Evolutionary conservation across 2,797 vertebrate species (phyloP), one percentile per base, ranked within the genome.

Genomic region (Sarcophilus harrisii): DNA sequence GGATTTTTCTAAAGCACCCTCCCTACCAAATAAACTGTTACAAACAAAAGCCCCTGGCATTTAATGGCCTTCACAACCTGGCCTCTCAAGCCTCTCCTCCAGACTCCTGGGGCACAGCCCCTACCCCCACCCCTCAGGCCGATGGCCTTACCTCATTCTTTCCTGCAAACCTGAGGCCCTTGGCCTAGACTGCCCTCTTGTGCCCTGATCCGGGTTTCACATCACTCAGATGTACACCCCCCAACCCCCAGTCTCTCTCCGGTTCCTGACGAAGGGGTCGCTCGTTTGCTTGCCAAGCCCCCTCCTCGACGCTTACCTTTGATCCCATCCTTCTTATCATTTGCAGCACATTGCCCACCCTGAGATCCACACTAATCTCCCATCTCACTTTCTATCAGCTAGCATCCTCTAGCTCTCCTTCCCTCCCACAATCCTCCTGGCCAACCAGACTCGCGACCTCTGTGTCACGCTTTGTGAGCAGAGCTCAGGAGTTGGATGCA

Each of bases 171-270:
- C 38, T 81, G 73, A 81, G 73, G 38, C 38, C 38, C 0, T 81
- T 81, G 45, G 73, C 73, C 73, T 81, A 81, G 38, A 81, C n/a
- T 81, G 73, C 73, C 73, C 73, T 81, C 73, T 81, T 81, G 73
- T 81, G 73, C 73, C 9, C 73, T 45, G 9, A 81, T 81, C 73
- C 1, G 0, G 38, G 38, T 81, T 81, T 45, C 73, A 81, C 38
- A 45, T 81, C 73, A 24, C 73, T 81, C 73, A 45, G 45, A 21
- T 58, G 13, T 38, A 38, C 21, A 38, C n/a, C n/a, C 66, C 1
- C 3, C 62, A 8, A 16, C 38, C 38, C 21, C n/a, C 54, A 55
- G 1, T 45, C 9, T 73, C 18, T 73, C 66, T 38, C 73, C 38
- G 24, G 73, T 24, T 38, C 45, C 21, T 45, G 66, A 73, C 38